Evolutionary conservation across 2,888 invertebrate genomes (phyloP).

Genomic region (Embidobia sp.): DNA sequence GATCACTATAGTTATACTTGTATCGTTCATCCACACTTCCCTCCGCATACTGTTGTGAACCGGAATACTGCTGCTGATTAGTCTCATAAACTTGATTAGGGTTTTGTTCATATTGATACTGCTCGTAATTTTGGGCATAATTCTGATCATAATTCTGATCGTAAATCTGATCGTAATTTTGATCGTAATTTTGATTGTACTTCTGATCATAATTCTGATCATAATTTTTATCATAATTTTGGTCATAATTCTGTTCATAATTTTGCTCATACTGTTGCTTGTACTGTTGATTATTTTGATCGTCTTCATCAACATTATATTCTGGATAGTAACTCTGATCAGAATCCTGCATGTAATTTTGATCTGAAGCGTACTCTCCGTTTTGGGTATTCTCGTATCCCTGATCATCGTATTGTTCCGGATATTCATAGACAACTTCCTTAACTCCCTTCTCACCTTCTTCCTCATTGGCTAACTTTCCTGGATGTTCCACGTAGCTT

Average conservation of each 20-base stretch:
- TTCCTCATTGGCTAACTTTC: too few species aligned
- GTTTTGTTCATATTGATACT: conserved; percentile 65
- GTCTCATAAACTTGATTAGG: conserved; percentile 55
- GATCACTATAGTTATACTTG: conserved; percentile 49
- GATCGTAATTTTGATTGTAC: conserved; percentile 27
- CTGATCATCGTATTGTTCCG: conserved; percentile 26
- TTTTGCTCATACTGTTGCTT: conserved; percentile 31
- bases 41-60: conserved; percentile 32
- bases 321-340: conserved; percentile 44
- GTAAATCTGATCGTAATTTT: conserved; percentile 27
- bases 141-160: background rate
- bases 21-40: conserved; percentile 50
- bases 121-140: conserved; percentile 54
- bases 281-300: too few species aligned
- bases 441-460: too few species aligned
- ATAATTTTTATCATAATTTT: conserved; percentile 35
- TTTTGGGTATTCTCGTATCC: conserved; percentile 52
- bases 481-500: too few species aligned
- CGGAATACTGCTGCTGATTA: conserved; percentile 15
- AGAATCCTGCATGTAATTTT: conserved; percentile 7
- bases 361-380: conserved; percentile 20
- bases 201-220: conserved; percentile 13
- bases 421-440: too few species aligned
- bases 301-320: conserved; percentile 39
- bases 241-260: conserved; percentile 62